Conservation (phyloP, 1,140 invertebrate genomes). For the Drosophila varians region DNA sequence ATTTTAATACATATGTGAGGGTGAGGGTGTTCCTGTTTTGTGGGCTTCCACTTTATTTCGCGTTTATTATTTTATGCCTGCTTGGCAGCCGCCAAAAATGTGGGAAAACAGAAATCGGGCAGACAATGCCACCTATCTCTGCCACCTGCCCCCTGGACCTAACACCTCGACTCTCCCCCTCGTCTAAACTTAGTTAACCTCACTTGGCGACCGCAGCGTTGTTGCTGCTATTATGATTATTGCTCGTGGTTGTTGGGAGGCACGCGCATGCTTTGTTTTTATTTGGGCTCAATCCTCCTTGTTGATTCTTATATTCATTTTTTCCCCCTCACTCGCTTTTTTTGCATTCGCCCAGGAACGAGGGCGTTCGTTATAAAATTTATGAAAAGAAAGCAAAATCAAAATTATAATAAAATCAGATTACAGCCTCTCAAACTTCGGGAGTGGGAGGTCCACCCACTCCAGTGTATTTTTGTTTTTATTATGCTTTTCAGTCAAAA, state of each 20-base stretch:
- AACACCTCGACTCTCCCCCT: background rate
- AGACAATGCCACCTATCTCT: slow-evolving; percentile 23
- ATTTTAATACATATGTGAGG: slow-evolving; percentile 7
- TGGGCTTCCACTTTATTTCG: slow-evolving; percentile 74
- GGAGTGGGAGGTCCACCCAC: too few species aligned
- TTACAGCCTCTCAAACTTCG: slow-evolving; percentile 61
- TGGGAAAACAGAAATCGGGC: slow-evolving; percentile 30
- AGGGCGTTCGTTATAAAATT: slow-evolving; percentile 78
- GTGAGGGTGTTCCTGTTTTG: slow-evolving; percentile 52
- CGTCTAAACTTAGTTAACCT: slow-evolving; percentile 54
- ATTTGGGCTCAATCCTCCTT: slow-evolving; percentile 51
- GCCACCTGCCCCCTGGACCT: background rate
- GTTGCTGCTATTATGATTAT: slow-evolving; percentile 67
- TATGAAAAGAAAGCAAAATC: slow-evolving; percentile 82
- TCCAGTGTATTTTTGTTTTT: slow-evolving; percentile 58
- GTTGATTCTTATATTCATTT: slow-evolving; percentile 49
- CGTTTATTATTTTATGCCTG: slow-evolving; percentile 81
- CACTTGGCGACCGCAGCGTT: slow-evolving; percentile 46
- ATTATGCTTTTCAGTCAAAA: slow-evolving; percentile 78
- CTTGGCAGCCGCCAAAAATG: slow-evolving; percentile 73
- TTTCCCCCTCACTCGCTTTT: slow-evolving; percentile 18
- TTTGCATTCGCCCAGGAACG: slow-evolving; percentile 9
- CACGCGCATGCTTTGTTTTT: slow-evolving; percentile 55
- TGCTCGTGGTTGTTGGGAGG: slow-evolving; percentile 51
- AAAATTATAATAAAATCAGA: slow-evolving; percentile 82